Conservation (phyloP, 2,888 invertebrate species). For the Artemia sp. region DNA sequence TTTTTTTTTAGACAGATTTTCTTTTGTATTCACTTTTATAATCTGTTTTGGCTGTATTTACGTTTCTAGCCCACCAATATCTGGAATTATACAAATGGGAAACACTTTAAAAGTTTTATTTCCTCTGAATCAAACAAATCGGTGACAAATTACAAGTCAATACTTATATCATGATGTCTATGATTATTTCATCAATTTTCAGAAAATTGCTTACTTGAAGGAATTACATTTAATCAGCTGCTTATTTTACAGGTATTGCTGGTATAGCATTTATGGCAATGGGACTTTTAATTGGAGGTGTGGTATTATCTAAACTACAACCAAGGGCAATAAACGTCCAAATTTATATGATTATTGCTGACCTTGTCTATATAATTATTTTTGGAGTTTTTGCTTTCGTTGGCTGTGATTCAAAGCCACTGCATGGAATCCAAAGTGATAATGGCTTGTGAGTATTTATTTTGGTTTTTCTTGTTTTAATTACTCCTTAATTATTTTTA, state of each 20-base stretch:
- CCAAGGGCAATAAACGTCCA: slow-evolving; percentile 42
- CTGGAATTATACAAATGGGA: no score
- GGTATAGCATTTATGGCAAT: slow-evolving; percentile 35
- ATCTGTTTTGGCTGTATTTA: no score
- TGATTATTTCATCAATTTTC: no score
- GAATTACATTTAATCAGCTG: background rate
- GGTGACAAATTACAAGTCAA: no score
- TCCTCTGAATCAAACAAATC: no score
- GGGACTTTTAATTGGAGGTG: slow-evolving; percentile 43
- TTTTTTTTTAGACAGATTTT: no score
- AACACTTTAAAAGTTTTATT: no score
- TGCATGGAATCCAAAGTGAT: slow-evolving; percentile 24
- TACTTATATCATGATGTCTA: no score
- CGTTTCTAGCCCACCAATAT: no score
- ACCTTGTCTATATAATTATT: slow-evolving; percentile 38
- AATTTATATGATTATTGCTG: slow-evolving; percentile 45
- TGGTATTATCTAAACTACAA: slow-evolving; percentile 42
- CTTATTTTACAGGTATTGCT: slow-evolving; percentile 9
- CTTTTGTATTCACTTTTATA: no score
- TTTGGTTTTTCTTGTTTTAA: no score
- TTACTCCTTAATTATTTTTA: no score
- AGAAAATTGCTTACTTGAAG: background rate
- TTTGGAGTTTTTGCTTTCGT: slow-evolving; percentile 40
- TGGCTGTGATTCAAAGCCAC: slow-evolving; percentile 33
- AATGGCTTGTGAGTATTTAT: slow-evolving; percentile 31